phyloP scores from a whole-genome alignment of 30 jellyfish, hydroid and myxozoan species.

The Pelagia noctiluca region DNA sequence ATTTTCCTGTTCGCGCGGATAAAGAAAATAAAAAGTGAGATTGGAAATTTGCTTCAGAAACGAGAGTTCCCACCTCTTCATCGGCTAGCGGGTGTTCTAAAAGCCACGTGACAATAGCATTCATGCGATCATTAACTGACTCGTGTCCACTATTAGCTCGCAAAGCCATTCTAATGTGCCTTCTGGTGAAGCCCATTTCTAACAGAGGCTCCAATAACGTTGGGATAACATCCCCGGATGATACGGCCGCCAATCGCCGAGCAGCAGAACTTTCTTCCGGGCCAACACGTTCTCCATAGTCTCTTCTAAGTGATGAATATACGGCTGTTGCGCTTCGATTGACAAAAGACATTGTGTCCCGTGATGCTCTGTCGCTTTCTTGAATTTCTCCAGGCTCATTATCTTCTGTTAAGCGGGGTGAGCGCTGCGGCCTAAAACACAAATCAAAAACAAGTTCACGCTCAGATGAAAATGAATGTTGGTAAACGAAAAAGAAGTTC shows the following conservation, averaged over 20 bases:
- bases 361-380: too few relatives aligned
- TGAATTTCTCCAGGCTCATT: too few relatives aligned
- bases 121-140: conserved; percentile 34
- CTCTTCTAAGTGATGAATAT: too few relatives aligned
- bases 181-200: conserved; percentile 84
- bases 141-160: conserved; percentile 42
- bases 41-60: neutral
- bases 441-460: too few relatives aligned
- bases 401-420: too few relatives aligned
- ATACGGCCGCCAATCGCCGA: neutral
- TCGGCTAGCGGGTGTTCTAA: conserved; percentile 88
- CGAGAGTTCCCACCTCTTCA: conserved; percentile 35
- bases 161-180: conserved; percentile 71
- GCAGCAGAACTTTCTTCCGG: neutral
- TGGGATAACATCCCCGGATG: conserved; percentile 8
- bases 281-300: neutral
- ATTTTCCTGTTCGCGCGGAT: too few relatives aligned
- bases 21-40: neutral
- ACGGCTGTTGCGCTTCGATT: too few relatives aligned
- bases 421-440: too few relatives aligned
- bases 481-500: too few relatives aligned
- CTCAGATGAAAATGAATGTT: too few relatives aligned
- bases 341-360: too few relatives aligned
- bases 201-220: conserved; percentile 46
- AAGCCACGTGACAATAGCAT: conserved; percentile 80